Conservation (phyloP, 2,888 invertebrate species). For the Lochmaea capreae region DNA sequence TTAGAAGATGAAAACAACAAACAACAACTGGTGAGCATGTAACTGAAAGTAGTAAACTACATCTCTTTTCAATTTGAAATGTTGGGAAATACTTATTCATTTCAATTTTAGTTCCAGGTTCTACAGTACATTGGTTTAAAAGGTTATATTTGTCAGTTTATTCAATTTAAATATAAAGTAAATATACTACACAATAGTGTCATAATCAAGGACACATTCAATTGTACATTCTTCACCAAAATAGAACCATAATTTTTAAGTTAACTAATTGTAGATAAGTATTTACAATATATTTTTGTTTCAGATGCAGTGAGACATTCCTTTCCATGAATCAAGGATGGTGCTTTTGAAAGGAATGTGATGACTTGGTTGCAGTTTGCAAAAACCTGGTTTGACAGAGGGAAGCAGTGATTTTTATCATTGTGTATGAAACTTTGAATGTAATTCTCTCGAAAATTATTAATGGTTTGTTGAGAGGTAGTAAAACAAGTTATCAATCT, state of each 20-base stretch:
- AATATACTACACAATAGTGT: too few relatives aligned
- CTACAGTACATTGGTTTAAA: too few relatives aligned
- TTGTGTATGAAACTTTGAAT: neutral
- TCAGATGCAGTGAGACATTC: too few relatives aligned
- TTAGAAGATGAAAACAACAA: conserved; percentile 13
- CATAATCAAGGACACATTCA: too few relatives aligned
- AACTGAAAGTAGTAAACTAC: conserved; percentile 2
- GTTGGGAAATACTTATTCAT: too few relatives aligned
- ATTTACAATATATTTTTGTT: conserved; percentile 2
- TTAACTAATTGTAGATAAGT: neutral
- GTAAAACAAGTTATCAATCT: too few relatives aligned
- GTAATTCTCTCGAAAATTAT: neutral
- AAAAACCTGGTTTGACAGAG: neutral
- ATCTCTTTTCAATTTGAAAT: conserved; percentile 9
- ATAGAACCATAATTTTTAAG: too few relatives aligned
- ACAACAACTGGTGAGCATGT: conserved; percentile 14
- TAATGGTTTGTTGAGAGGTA: neutral
- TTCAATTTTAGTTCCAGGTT: too few relatives aligned
- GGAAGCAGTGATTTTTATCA: conserved; percentile 5
- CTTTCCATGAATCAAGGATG: too few relatives aligned
- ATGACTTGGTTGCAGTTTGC: neutral
- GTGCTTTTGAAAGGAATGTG: neutral
- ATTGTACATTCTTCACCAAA: too few relatives aligned
- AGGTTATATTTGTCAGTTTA: too few relatives aligned
- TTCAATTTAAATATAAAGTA: too few relatives aligned